Conservation (phyloP, 2,797 vertebrate species). For the Rhadinocentrus ornatus region DNA sequence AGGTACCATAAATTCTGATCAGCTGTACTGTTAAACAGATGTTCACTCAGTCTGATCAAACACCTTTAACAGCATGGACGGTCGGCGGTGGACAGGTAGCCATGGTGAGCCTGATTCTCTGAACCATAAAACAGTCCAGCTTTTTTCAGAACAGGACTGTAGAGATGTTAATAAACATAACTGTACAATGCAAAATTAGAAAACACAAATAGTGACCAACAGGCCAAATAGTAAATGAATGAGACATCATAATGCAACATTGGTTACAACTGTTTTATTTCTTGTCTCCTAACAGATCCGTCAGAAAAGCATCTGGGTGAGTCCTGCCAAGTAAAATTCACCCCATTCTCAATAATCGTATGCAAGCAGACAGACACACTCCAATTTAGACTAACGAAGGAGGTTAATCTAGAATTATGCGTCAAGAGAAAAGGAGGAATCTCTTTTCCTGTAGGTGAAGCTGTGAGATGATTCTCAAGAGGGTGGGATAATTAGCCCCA, state of each 20-base stretch:
- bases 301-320: neutral
- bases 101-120: too few species aligned
- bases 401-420: constrained; percentile 51
- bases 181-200: too few species aligned
- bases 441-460: constrained; percentile 44
- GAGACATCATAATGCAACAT: neutral
- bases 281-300: neutral
- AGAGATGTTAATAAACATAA: too few species aligned
- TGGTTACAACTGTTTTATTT: neutral
- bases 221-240: neutral
- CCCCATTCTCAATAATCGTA: neutral
- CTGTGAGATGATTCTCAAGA: constrained; percentile 55
- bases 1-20: too few species aligned
- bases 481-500: constrained; percentile 71
- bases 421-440: constrained; percentile 34
- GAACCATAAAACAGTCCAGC: too few species aligned
- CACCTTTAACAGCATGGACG: too few species aligned
- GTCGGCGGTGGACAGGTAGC: too few species aligned
- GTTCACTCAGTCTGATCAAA: too few species aligned
- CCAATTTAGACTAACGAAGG: constrained; percentile 40
- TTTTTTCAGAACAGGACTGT: too few species aligned
- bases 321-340: constrained; percentile 1
- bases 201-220: too few species aligned
- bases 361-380: constrained; percentile 6
- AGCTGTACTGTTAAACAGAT: too few species aligned